Percentiles rank a stretch among this genome's conserved stretches.
These are phyloP conservation scores for Eublepharis macularius DNA, from an alignment of 2,113 vertebrate genomes.

Conservation along the genomic window DNA sequence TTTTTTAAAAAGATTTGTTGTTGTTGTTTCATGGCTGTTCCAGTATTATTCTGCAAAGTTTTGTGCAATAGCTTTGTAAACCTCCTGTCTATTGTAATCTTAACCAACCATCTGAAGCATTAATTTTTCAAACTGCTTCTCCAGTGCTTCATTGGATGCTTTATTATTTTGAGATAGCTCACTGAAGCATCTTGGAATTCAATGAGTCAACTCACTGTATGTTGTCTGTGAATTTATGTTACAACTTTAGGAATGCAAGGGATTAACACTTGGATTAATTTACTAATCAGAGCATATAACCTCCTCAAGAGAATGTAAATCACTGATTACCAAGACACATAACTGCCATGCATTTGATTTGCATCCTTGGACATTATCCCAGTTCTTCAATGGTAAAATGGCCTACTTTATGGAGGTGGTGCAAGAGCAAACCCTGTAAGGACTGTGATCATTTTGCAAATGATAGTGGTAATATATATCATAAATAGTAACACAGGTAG, in stretches of 20 bases:
- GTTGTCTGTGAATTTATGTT: background rate
- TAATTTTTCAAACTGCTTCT: background rate
- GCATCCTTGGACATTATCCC: background rate
- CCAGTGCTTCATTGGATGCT: background rate
- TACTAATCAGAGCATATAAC: background rate
- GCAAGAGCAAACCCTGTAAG: background rate
- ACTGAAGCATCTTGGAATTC: background rate
- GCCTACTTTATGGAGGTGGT: background rate
- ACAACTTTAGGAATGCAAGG: constrained; percentile 1
- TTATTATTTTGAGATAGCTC: background rate
- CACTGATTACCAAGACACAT: background rate
- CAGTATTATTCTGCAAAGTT: background rate
- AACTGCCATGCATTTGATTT: background rate
- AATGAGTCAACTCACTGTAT: background rate
- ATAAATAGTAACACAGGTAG: background rate
- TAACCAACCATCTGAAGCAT: too few species aligned
- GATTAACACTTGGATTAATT: background rate
- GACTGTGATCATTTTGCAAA: background rate
- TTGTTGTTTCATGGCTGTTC: background rate
- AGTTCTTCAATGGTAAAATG: background rate
- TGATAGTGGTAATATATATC: background rate
- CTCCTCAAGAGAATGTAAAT: too few species aligned
- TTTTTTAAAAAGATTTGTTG: background rate
- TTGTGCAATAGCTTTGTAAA: background rate
- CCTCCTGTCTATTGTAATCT: background rate